Evolutionary conservation across 2,113 vertebrate genomes (phyloP).

Genomic region (Phasianus colchicus): DNA sequence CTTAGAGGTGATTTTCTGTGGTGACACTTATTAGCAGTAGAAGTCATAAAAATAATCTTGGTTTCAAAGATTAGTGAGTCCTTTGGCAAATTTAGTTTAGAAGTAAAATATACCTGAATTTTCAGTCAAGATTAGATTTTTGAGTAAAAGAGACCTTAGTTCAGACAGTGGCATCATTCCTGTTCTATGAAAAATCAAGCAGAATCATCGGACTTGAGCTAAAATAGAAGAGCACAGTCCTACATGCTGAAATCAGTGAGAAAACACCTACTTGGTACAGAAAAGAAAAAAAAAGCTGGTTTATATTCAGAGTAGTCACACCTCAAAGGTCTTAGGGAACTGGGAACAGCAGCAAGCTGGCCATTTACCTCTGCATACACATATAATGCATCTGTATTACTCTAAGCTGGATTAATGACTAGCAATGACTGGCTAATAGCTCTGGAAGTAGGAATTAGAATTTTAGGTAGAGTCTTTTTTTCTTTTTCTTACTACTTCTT

Average conservation of each 20-base stretch:
- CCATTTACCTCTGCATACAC: background rate
- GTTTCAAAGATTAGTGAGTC: background rate
- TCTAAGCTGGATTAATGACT: background rate
- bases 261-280: background rate
- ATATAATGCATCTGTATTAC: fast-evolving
- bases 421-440: background rate
- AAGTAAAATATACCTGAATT: fast-evolving
- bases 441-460: background rate
- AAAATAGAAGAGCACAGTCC: background rate
- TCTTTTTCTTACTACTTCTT: background rate
- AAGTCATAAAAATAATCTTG: background rate
- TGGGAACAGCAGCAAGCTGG: background rate
- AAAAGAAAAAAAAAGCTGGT: background rate
- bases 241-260: background rate
- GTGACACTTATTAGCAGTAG: background rate
- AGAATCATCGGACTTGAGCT: background rate
- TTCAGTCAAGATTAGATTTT: background rate
- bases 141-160: fast-evolving
- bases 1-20: background rate
- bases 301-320: background rate
- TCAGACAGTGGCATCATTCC: fast-evolving
- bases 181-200: background rate
- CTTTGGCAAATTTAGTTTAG: background rate
- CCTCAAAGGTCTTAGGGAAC: background rate
- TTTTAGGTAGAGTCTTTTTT: background rate